A percentile compares a stretch with the other conserved stretches of the same genome.
These are phyloP conservation scores for Xiphophorus maculatus DNA, from an alignment of 2,113 vertebrate genomes.

Conservation along the genomic window DNA sequence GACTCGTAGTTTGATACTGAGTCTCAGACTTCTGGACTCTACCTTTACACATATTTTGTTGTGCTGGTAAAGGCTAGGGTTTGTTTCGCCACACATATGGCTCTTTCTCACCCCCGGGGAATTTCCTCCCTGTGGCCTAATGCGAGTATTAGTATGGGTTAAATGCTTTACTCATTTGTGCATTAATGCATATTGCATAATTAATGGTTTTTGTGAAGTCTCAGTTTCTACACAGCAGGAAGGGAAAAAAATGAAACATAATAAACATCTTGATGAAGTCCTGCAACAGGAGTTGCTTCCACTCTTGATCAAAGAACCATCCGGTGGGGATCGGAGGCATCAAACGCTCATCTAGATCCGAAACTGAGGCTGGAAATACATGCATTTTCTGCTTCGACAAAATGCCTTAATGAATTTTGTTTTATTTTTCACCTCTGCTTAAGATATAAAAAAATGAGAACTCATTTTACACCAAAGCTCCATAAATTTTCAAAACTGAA, in stretches of 20 bases:
- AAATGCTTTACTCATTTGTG: constrained; percentile 79
- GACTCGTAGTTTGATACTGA: neutral
- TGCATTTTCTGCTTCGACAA: neutral
- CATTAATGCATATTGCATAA: constrained; percentile 76
- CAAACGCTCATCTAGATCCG: constrained; percentile 71
- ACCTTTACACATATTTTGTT: constrained; percentile 30
- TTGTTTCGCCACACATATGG: constrained; percentile 64
- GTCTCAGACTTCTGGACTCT: neutral
- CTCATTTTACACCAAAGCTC: neutral
- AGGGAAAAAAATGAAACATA: neutral
- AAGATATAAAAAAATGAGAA: neutral
- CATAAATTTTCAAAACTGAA: neutral
- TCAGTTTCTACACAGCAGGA: constrained; percentile 37
- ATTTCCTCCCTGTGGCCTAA: constrained; percentile 71
- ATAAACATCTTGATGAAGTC: neutral
- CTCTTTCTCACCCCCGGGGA: constrained; percentile 70
- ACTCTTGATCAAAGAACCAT: constrained; percentile 66
- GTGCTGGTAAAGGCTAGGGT: constrained; percentile 43
- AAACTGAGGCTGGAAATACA: constrained; percentile 33
- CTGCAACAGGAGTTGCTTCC: constrained; percentile 62
- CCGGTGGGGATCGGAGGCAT: constrained; percentile 63
- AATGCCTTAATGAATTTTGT: neutral
- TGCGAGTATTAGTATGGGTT: constrained; percentile 80
- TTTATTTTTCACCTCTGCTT: neutral
- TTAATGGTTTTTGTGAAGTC: constrained; percentile 63